A percentile compares a stretch with the other conserved stretches of the same genome.
These are phyloP conservation scores for Tetrax tetrax DNA, from an alignment of 2,113 vertebrate genomes.

Conservation along the genomic window DNA sequence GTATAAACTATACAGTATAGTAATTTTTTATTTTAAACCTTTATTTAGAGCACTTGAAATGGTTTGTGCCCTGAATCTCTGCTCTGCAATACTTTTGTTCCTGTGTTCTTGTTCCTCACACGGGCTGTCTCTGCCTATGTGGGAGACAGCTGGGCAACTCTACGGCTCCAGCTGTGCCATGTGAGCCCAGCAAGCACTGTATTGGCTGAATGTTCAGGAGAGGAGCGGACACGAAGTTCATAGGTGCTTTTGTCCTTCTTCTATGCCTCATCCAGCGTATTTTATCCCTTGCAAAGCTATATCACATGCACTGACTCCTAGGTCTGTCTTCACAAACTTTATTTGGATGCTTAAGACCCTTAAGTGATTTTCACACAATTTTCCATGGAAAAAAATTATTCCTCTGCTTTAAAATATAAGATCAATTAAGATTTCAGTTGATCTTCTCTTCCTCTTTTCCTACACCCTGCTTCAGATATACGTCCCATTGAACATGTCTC, in stretches of 20 bases:
- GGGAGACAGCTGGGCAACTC: neutral
- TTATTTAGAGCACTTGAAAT: neutral
- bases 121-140: neutral
- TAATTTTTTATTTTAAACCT: neutral
- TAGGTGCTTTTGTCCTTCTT: neutral
- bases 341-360: neutral
- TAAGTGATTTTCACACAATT: neutral
- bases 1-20: constrained; percentile 1
- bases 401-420: neutral
- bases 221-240: neutral
- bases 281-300: neutral
- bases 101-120: neutral
- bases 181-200: neutral
- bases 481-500: neutral
- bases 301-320: neutral
- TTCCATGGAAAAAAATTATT: neutral
- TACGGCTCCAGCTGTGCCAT: neutral
- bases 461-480: neutral
- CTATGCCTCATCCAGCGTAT: neutral
- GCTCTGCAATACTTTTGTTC: neutral
- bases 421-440: neutral
- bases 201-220: neutral
- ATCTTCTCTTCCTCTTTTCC: neutral
- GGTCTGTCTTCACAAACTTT: neutral
- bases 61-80: neutral